Evolutionary conservation across 2,888 invertebrate species (phyloP).

Genomic region (Synergus umbraculus): DNA sequence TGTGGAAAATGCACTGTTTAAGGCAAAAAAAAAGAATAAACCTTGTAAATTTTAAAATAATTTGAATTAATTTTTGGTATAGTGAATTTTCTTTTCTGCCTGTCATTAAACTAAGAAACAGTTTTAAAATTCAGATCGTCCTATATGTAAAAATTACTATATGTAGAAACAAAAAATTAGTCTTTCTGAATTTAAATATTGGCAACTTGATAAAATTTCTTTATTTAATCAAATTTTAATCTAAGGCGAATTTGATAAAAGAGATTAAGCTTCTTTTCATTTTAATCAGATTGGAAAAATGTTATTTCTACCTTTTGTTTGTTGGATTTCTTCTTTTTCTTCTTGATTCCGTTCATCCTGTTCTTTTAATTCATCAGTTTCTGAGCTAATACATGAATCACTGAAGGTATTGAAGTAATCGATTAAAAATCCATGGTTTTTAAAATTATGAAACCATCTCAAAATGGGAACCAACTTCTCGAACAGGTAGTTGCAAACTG

Average conservation of each 20-base stretch:
- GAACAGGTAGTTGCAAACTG: constrained; percentile 70
- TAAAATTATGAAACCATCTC: not conserved
- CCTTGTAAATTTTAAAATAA: not conserved
- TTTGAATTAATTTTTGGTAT: not conserved
- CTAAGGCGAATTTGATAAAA: not conserved
- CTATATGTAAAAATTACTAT: not conserved
- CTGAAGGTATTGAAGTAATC: not conserved
- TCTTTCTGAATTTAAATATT: too few relatives aligned
- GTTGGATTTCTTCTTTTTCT: constrained; percentile 51
- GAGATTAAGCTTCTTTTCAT: not conserved
- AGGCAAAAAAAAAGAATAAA: not conserved
- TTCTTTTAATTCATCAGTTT: not conserved
- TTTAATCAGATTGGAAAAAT: not conserved
- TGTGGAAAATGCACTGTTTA: not conserved
- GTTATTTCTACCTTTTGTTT: constrained; percentile 55
- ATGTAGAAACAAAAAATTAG: not conserved
- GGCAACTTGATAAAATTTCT: too few relatives aligned
- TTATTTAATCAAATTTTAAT: too few relatives aligned
- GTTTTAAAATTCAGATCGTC: not conserved
- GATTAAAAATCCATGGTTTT: not conserved
- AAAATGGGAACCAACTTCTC: constrained; percentile 52
- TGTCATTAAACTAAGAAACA: not conserved
- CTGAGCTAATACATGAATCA: not conserved
- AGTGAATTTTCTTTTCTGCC: not conserved
- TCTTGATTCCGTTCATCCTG: constrained; percentile 59